Conservation (phyloP, 2,797 vertebrate species). For the Labeo calbasu region DNA sequence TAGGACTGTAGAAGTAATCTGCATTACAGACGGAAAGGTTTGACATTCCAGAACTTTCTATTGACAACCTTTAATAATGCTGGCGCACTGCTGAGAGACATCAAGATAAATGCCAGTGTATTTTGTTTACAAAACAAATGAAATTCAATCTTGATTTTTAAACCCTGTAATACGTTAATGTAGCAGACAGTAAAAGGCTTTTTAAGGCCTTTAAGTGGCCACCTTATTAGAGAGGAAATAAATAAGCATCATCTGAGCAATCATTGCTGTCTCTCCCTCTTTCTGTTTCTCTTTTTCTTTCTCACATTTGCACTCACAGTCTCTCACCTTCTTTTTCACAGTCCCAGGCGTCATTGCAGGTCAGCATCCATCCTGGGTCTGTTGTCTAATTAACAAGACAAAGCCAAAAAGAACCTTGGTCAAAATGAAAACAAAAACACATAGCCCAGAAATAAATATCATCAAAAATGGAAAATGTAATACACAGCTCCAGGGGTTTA, state of each 20-base stretch:
- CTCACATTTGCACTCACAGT: conserved; percentile 9
- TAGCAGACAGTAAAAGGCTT: conserved; percentile 2
- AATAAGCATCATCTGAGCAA: conserved; percentile 19
- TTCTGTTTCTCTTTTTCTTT: conserved; percentile 16
- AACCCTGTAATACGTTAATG: neutral
- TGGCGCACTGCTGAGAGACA: neutral
- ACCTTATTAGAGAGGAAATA: neutral
- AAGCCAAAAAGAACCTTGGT: conserved; percentile 63
- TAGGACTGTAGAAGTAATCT: neutral
- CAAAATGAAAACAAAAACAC: conserved; percentile 60
- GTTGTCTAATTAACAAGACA: conserved; percentile 67
- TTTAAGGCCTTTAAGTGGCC: conserved; percentile 13
- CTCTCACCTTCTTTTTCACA: conserved; percentile 38
- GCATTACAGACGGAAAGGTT: neutral
- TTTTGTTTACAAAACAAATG: conserved; percentile 17
- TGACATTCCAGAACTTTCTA: neutral
- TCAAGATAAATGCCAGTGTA: neutral
- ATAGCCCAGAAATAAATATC: conserved; percentile 59
- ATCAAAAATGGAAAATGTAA: neutral
- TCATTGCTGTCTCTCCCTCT: neutral
- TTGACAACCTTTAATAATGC: neutral
- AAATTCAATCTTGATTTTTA: conserved; percentile 1
- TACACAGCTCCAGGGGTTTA: neutral
- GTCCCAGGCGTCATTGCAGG: conserved; percentile 57
- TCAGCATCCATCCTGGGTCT: conserved; percentile 60